Evolutionary conservation across 1,140 invertebrate species (phyloP), one percentile per base, ranked within the genome.

Genomic region (Pseudomyrmex dendroicus): DNA sequence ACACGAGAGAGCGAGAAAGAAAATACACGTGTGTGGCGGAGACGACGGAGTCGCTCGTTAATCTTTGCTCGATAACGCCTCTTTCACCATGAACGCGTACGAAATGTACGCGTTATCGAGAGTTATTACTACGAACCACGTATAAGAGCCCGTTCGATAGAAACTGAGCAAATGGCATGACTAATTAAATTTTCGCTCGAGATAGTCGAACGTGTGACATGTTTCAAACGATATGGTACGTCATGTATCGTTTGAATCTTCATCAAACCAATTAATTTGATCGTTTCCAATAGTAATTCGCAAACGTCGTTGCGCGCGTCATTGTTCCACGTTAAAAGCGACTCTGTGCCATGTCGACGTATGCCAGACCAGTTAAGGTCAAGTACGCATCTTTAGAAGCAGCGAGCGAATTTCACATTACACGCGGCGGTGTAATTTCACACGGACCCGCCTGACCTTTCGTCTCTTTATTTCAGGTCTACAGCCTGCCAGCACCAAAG

Each of bases 401-500:
- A 7, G 35, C 35, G 35, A 35, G 5, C 10, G 4, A 54, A 56
- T 61, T 77, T 13, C 50, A 35, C 52, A 52, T 68, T 67, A 56
- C 48, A 22, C 56, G 73, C 64, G 13, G 61, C 12, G 10, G 62
- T 20, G 48, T 46, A 84, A 78, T 56, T 66, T 70, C 52, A 54
- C 73, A 62, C 52, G 46, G 8, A 66, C 61, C 17, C 15, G 52
- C 12, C 3, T 82, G 85, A 88, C 62, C 73, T 68, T 8, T 59
- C n/a, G 15, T 10, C 9, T 35, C 13, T 13, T 70, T 15, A 59
- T 91, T 93, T 67, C 89, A 94, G 94, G 93, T 91, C 88, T 94
- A 72, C 93, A 94, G 86, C 91, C 94, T 84, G 90, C 92, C 77
- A 92, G 86, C 87, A 92, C 91, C 89, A 93, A 93, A 91, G 89